Conservation (phyloP, 92 coral and sea anemone species). For the Porites rus region DNA sequence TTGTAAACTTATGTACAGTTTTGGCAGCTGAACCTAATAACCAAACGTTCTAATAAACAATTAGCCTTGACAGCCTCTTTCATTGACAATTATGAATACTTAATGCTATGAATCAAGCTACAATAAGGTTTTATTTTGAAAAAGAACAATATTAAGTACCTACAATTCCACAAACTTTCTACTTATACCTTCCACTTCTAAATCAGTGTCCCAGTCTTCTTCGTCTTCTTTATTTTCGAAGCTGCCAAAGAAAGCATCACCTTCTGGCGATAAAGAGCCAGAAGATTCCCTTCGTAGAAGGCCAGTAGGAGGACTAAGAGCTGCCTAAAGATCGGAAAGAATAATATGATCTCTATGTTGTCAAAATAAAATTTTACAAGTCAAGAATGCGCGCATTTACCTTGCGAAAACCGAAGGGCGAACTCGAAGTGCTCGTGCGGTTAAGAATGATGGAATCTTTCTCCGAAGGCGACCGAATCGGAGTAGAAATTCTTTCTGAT, state of each 20-base stretch:
- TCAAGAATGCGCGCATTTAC: constrained; percentile 20
- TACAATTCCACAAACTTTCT: neutral
- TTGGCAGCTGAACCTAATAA: neutral
- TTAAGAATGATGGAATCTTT: constrained; percentile 87
- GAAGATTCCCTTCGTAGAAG: constrained; percentile 80
- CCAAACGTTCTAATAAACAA: constrained; percentile 7
- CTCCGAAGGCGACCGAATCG: constrained; percentile 96
- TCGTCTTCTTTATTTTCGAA: constrained; percentile 73
- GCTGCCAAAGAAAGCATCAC: constrained; percentile 51
- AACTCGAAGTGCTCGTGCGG: constrained; percentile 71
- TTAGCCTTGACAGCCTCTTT: constrained; percentile 6
- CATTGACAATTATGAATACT: neutral
- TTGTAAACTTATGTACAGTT: no score
- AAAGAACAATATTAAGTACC: neutral
- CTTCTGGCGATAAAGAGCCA: constrained; percentile 72
- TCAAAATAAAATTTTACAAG: neutral
- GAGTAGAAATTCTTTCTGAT: constrained; percentile 88
- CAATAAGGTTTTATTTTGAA: neutral
- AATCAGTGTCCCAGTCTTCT: constrained; percentile 96
- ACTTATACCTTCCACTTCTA: constrained; percentile 90
- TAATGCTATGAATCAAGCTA: neutral
- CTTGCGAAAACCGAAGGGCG: constrained; percentile 85
- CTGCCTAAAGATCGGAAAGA: constrained; percentile 58
- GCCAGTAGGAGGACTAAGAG: constrained; percentile 87
- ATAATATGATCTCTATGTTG: neutral